Conservation (phyloP, 2,113 vertebrate species). For the Butastur rufipennis region DNA sequence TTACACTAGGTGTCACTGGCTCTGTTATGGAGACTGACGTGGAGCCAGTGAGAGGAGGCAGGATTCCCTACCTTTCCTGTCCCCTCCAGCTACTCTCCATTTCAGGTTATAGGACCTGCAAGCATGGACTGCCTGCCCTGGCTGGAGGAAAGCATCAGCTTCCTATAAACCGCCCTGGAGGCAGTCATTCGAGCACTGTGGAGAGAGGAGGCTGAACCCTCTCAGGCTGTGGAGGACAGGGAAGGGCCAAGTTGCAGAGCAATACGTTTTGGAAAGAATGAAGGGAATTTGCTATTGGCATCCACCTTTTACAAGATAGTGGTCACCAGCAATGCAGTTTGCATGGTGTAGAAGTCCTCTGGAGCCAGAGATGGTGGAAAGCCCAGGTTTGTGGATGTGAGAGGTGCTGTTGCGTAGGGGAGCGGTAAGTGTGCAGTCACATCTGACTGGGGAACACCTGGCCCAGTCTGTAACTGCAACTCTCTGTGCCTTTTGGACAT, state of each 20-base stretch:
- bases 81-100: neutral
- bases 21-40: rapidly evolving
- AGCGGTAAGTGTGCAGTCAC: rapidly evolving
- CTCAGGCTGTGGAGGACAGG: too few relatives aligned
- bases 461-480: neutral
- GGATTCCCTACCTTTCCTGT: neutral
- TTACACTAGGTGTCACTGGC: neutral
- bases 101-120: neutral
- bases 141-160: neutral
- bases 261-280: neutral
- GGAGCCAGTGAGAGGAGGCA: neutral
- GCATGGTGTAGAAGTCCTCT: neutral
- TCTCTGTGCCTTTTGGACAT: neutral
- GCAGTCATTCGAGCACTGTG: neutral
- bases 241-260: neutral
- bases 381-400: neutral
- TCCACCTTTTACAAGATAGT: neutral
- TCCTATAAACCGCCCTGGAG: neutral
- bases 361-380: neutral
- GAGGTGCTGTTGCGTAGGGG: rapidly evolving
- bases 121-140: neutral
- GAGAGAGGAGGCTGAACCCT: neutral
- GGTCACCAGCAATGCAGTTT: neutral
- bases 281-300: neutral
- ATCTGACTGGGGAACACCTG: rapidly evolving